Evolutionary conservation across 2,888 invertebrate genomes (phyloP), one percentile per base, ranked within the genome.

Genomic region (Arctia plantaginis): DNA sequence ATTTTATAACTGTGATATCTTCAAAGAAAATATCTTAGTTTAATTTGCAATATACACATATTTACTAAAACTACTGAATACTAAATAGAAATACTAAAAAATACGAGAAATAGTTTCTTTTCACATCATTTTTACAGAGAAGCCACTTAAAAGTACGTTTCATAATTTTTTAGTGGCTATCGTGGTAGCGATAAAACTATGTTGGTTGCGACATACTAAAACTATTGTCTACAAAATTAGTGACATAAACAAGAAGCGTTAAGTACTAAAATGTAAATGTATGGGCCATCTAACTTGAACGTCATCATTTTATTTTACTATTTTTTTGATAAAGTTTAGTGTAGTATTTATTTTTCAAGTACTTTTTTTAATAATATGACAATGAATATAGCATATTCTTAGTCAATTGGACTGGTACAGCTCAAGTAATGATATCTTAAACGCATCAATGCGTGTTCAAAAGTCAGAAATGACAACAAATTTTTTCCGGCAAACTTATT

Each of bases 151-250:
- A 59, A 27, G 6, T 27, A n/a, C 27, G n/a, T 55, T n/a, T 55
- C n/a, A 59, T 27, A 27, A 27, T 13, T 59, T 59, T 59, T 59
- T 59, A 27, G 59, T 59, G 59, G 15, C 59, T 2, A 59, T 59
- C 13, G 27, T 59, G 59, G 59, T 59, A 15, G 18, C 6, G 18
- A 27, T 62, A 62, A 62, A 30, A 62, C 30, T 62, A 30, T 62
- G 18, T 62, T 30, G 62, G 62, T 62, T n/a, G 20, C 12, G 35
- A 13, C 33, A 55, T 35, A 51, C 23, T 15, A 35, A 55, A 69
- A 55, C 33, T n/a, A 41, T 23, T 44, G 30, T 41, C 70, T 70
- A 70, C 30, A 30, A 62, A 62, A 70, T 70, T 55, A 70, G 41
- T 62, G 44, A n/a, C 2, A 7, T 20, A 59, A 59, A 69, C 27